A percentile compares a stretch with the other conserved stretches of the same genome.
phyloP scores from a whole-genome alignment of 2,113 vertebrate species.

The Rhabdornis inornatus region DNA sequence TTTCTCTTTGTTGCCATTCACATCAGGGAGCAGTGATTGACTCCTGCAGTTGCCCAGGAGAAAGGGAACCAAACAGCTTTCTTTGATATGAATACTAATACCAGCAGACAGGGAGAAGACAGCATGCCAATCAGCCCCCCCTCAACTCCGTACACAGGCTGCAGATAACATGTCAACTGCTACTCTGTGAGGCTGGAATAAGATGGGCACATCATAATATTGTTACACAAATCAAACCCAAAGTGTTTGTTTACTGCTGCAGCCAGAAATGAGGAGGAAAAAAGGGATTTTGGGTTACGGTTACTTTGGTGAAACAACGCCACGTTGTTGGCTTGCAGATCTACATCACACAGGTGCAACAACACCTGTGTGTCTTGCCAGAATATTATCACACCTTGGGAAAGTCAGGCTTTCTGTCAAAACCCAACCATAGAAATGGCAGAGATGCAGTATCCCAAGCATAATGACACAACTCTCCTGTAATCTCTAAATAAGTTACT shows the following conservation, averaged over 20 bases:
- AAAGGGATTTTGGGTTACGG: neutral
- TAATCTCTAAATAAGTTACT: neutral
- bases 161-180: neutral
- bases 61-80: neutral
- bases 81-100: constrained; percentile 19
- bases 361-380: accelerated
- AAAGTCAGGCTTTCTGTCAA: neutral
- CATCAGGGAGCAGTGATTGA: constrained; percentile 28
- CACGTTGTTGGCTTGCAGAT: neutral
- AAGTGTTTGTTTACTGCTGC: neutral
- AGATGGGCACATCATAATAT: neutral
- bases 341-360: accelerated
- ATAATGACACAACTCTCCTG: neutral
- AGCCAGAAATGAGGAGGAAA: neutral
- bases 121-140: neutral
- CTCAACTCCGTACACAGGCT: neutral
- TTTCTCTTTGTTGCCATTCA: constrained; percentile 14
- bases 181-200: neutral
- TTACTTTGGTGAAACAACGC: neutral
- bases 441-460: neutral
- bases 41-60: constrained; percentile 26
- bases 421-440: neutral
- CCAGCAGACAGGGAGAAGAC: neutral
- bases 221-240: neutral
- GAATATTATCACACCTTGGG: neutral